Conservation (phyloP, 2,797 vertebrate genomes). For the Paratrypauchen microcephalus region DNA sequence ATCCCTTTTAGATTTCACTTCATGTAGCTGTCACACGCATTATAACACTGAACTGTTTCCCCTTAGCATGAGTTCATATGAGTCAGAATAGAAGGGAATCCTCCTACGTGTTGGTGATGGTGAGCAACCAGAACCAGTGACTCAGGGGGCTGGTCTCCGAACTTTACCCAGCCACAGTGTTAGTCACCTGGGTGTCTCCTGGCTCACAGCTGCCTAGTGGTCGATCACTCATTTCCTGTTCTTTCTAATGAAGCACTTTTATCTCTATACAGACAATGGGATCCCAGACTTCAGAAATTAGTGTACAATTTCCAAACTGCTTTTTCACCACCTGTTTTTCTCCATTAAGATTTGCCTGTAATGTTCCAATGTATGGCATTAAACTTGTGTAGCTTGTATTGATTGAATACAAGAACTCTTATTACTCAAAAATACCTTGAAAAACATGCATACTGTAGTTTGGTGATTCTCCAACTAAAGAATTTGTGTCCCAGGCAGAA, state of each 20-base stretch:
- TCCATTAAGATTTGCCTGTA: no score
- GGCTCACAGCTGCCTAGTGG: slow-evolving; percentile 32
- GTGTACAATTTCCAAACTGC: slow-evolving; percentile 4
- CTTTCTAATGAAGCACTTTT: slow-evolving; percentile 15
- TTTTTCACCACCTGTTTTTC: not conserved
- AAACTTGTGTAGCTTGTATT: no score
- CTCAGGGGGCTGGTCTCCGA: slow-evolving; percentile 38
- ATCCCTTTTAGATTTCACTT: no score
- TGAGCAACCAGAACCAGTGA: slow-evolving; percentile 32
- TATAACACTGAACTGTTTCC: slow-evolving; percentile 16
- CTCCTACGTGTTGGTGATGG: slow-evolving; percentile 24
- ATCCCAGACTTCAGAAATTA: slow-evolving; percentile 24
- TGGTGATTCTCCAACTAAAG: no score
- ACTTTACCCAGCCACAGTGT: slow-evolving; percentile 18
- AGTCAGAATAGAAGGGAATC: slow-evolving; percentile 45
- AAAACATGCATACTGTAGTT: no score
- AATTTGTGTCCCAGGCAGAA: no score
- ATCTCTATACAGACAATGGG: slow-evolving; percentile 10
- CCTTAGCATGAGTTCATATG: slow-evolving; percentile 17
- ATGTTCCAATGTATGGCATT: no score
- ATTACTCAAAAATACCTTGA: no score
- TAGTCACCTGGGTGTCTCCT: slow-evolving; percentile 36
- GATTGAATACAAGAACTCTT: no score
- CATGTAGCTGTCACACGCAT: no score
- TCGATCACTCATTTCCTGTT: slow-evolving; percentile 43